Evolutionary conservation across 2,888 invertebrate genomes (phyloP), one percentile per base, ranked within the genome.

Genomic region (Cremastinae sp.): DNA sequence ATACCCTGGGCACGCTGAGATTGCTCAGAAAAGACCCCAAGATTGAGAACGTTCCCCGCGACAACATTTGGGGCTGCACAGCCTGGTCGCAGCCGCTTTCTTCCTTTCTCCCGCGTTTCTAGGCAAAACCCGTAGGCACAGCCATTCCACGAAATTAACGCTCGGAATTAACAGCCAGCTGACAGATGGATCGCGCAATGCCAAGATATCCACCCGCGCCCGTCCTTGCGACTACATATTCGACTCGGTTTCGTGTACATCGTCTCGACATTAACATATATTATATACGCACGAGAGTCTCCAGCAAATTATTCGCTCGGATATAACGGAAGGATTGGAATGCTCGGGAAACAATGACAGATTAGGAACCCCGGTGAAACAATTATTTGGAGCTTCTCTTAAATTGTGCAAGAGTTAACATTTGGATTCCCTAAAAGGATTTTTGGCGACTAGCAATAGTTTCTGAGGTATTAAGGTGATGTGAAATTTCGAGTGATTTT

Each of bases 101-200:
- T 43, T 54, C 53, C 14, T 51, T 20, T 54, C 2, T 53, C 34
- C 10, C 20, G 28, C 14, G 14, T 58, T 49, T 49, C 14, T 34
- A 10, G 34, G 18, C 18, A 51, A 41, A 58, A 69, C 38, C 41
- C 51, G 69, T 54, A 58, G 47, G 75, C 51, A 51, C 34, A 49
- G 74, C 56, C 64, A 69, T 81, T 80, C 79, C 58, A 41, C 65
- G 84, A 79, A 82, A 79, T 82, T 75, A 74, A 80, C 79, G 74
- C 68, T 74, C 79, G 73, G 77, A 82, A 82, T 81, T 82, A 81
- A 84, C 78, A 69, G 72, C 66, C 78, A 76, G 78, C 72, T 76
- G 78, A 78, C 76, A 71, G 79, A 79, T 76, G 78, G 74, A 76
- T 80, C 77, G 77, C 75, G 71, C 79, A 56, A 62, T 18, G 34